Base-by-base conservation (phyloP, 2,888 invertebrate species). In the Acanthopleura granulata region DNA sequence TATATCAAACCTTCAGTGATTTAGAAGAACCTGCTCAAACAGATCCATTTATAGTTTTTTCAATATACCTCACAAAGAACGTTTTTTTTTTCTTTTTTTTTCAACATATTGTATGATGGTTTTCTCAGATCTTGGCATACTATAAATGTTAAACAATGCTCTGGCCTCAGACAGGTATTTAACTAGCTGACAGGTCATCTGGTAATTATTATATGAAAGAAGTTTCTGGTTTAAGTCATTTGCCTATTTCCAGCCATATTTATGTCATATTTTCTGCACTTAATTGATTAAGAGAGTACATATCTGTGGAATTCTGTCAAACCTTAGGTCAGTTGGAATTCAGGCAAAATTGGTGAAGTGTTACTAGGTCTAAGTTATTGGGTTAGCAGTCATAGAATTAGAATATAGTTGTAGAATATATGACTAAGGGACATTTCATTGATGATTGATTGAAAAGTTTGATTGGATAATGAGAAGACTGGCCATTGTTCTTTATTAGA, bases 401-500 rank as follows among this genome's bases (percentile, higher is more conserved):
- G 51, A 51, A 51, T 51, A 51, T 51, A 15, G 51, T 57, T 22
- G 57, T 57, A 57, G 57, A 57, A 57, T n/a, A 22, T 57, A 57
- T n/a, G 57, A 57, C 22, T n/a, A 57, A 57, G 40, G 9, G 40
- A 40, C 40, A 40, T 40, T 40, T 40, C 9, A 40, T 40, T 40
- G 40, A 9, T 9, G 40, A 40, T 40, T 57, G 57, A 57, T 22
- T 18, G 57, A 22, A 57, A n/a, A 22, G 57, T 57, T 57, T 57
- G 57, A 66, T 66, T 18, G 66, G 27, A 15, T 27, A 16, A 66
- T 22, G 66, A 66, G 66, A 66, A 16, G 66, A 27, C 22, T 27
- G 29, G 14, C 66, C 25, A 66, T 66, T 66, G 66, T 66, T 66
- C 66, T 66, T 25, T 16, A 27, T 66, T 22, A 66, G 29, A 66